These are phyloP conservation scores for Perizoma flavofasciatum DNA, from an alignment of 2,888 invertebrate genomes.

Conservation along the genomic window DNA sequence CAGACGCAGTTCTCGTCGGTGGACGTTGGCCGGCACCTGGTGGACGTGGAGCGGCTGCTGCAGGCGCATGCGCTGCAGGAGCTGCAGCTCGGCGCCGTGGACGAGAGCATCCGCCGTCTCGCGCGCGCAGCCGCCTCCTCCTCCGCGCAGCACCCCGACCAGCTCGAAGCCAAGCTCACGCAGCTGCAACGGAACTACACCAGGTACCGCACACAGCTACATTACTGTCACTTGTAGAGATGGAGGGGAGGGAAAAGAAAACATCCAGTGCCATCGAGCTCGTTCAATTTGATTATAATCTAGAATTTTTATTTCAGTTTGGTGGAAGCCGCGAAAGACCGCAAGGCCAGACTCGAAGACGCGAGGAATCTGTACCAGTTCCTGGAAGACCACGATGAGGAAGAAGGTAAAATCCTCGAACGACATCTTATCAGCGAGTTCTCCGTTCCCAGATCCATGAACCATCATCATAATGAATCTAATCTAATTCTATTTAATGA, in stretches of 20 bases:
- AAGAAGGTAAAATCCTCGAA: slow-evolving; percentile 84
- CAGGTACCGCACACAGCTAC: slow-evolving; percentile 59
- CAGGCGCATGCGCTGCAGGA: slow-evolving; percentile 97
- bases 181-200: slow-evolving; percentile 91
- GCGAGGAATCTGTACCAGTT: slow-evolving; percentile 97
- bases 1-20: slow-evolving; percentile 89
- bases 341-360: slow-evolving; percentile 94
- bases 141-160: slow-evolving; percentile 85
- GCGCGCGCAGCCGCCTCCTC: slow-evolving; percentile 77
- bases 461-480: no score
- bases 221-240: no score
- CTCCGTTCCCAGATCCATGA: no score
- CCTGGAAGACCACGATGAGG: slow-evolving; percentile 98
- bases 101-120: slow-evolving; percentile 92
- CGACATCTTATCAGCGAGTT: no score
- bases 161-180: slow-evolving; percentile 89
- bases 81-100: slow-evolving; percentile 94
- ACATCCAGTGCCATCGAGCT: no score
- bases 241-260: no score
- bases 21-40: slow-evolving; percentile 96
- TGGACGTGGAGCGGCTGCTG: slow-evolving; percentile 96
- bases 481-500: no score
- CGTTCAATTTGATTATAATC: no score
- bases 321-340: slow-evolving; percentile 88
- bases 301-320: slow-evolving; percentile 66